These are phyloP conservation scores for Molothrus ater DNA, from an alignment of 2,797 vertebrate genomes.

Conservation along the genomic window DNA sequence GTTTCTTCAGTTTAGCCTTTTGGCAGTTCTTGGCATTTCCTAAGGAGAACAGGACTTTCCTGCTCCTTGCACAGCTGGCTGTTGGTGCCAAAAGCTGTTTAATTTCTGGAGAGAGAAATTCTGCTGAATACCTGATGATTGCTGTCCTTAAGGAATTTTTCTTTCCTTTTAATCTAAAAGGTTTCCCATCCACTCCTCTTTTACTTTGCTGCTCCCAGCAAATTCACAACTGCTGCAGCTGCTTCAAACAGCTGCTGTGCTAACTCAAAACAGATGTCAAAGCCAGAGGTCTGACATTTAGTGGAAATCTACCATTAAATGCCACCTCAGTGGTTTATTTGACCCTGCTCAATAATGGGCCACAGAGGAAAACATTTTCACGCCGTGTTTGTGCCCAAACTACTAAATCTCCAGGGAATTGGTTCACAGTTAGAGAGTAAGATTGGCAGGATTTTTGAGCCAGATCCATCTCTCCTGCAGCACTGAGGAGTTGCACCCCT, in stretches of 20 bases:
- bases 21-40: background rate
- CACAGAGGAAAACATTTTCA: slow-evolving; percentile 65
- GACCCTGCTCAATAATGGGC: slow-evolving; percentile 66
- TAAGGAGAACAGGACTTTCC: background rate
- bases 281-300: slow-evolving; percentile 76
- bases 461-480: background rate
- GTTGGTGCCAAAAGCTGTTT: background rate
- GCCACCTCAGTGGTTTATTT: slow-evolving; percentile 74
- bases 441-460: slow-evolving; percentile 20
- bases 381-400: slow-evolving; percentile 40
- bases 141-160: slow-evolving; percentile 50
- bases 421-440: background rate
- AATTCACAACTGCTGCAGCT: slow-evolving; percentile 71
- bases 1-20: background rate
- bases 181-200: slow-evolving; percentile 34
- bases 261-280: slow-evolving; percentile 79
- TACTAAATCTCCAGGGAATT: background rate
- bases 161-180: slow-evolving; percentile 39
- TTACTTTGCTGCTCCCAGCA: slow-evolving; percentile 55
- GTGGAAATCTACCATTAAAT: slow-evolving; percentile 76
- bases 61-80: background rate
- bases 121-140: slow-evolving; percentile 57
- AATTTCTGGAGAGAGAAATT: slow-evolving; percentile 34
- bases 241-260: slow-evolving; percentile 74
- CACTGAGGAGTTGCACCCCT: background rate